A percentile compares a stretch with the other conserved stretches of the same genome.
phyloP scores from a whole-genome alignment of 2,113 vertebrate species.

The Lipophrys pholis region DNA sequence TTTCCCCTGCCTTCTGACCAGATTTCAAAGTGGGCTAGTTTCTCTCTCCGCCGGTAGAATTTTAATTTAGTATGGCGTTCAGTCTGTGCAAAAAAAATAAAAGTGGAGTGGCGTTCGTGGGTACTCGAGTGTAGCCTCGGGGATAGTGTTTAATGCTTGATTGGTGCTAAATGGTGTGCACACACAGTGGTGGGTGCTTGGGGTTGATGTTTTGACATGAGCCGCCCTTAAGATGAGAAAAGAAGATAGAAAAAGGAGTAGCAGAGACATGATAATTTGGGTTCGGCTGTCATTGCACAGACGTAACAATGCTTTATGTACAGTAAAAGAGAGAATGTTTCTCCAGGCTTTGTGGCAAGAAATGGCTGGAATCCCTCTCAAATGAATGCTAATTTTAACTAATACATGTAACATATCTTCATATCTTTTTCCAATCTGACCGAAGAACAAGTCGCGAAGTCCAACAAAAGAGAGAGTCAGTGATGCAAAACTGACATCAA shows the following conservation, averaged over 20 bases:
- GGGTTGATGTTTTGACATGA: constrained; percentile 57
- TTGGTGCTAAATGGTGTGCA: constrained; percentile 69
- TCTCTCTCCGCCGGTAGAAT: constrained; percentile 36
- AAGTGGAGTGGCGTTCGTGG: constrained; percentile 40
- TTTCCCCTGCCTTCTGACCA: constrained; percentile 44
- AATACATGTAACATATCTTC: constrained; percentile 29
- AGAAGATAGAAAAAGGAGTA: background rate
- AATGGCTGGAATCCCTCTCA: background rate
- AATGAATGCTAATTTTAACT: background rate
- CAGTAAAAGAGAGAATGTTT: background rate
- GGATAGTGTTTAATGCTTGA: constrained; percentile 71
- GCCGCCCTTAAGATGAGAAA: constrained; percentile 16
- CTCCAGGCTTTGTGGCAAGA: constrained; percentile 9
- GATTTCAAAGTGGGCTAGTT: constrained; percentile 36
- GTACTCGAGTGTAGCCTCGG: constrained; percentile 45
- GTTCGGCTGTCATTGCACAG: constrained; percentile 25
- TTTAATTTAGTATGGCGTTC: constrained; percentile 46
- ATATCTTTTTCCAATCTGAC: constrained; percentile 33
- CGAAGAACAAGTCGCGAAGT: constrained; percentile 13
- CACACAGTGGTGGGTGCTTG: constrained; percentile 41
- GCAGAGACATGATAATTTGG: constrained; percentile 33
- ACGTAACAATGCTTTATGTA: constrained; percentile 17
- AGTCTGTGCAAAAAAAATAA: constrained; percentile 13
- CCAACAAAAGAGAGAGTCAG: constrained; percentile 1
- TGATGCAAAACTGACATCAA: constrained; percentile 11